Evolutionary conservation across 2,797 vertebrate genomes (phyloP), one percentile per base, ranked within the genome.

Genomic region (Scleropages formosus): DNA sequence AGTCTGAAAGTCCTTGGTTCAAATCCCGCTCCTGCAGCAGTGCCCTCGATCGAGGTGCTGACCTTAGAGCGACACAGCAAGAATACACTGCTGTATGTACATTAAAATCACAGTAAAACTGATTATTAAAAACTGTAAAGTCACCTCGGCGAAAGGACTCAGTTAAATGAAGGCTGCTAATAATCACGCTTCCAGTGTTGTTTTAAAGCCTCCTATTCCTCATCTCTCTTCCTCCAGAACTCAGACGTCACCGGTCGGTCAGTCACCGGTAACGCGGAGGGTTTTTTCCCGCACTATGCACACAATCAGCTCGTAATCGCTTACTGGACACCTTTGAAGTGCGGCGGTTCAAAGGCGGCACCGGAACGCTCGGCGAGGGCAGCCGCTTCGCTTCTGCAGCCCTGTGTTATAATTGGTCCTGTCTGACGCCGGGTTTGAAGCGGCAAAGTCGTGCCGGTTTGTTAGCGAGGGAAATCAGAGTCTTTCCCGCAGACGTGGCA

Each of bases 381-480:
- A 84, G 85, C 86, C 86, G 88, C 87, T 80, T 91, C 89, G 85
- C 90, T 84, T 88, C 49, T 81, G 89, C 90, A 91, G 90, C 92
- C 89, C 92, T 92, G 93, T 91, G 88, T 85, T 90, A 90, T 96
- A 96, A 97, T 96, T 95, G 95, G 89, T 90, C 92, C 91, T 88
- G 94, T 93, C 93, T 92, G 90, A 92, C 90, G 84, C 84, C 80
- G 88, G 91, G 91, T 93, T 93, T 89, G 89, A 95, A 92, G 90
- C 86, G 83, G 92, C 89, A 93, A 92, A 88, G 93, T 11, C 56
- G 89, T 93, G 94, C 51, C 24, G 93, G 93, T 94, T 94, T 87
- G 80, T 90, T 84, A 90, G 84, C 84, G 71, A 24, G 93, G 93
- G 90, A 93, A 94, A 93, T 93, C 71, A 60, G 18, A 49, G 77